These are phyloP conservation scores for Batillaria attramentaria DNA, from an alignment of 1,140 invertebrate genomes.

Conservation along the genomic window DNA sequence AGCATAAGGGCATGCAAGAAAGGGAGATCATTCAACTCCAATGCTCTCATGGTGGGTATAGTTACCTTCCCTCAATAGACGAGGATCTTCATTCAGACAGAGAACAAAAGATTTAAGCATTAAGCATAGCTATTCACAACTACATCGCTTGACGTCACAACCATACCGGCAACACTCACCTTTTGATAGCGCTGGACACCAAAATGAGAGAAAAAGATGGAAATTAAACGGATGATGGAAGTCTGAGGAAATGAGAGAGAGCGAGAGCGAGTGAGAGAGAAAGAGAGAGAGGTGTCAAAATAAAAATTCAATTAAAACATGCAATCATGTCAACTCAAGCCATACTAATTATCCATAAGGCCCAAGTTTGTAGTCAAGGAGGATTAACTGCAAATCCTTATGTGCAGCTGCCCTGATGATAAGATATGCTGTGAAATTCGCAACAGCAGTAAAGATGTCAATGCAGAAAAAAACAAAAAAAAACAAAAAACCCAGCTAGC, in stretches of 20 bases:
- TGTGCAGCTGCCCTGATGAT: too few species aligned
- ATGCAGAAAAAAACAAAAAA: not conserved
- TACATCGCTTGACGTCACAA: slow-evolving; percentile 4
- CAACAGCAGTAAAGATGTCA: not conserved
- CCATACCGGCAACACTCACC: slow-evolving; percentile 19
- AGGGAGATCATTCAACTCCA: not conserved
- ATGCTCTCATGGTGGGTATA: not conserved
- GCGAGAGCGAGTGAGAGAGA: too few species aligned
- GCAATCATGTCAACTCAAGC: not conserved
- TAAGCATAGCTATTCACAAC: slow-evolving; percentile 23
- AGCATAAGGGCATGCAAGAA: not conserved
- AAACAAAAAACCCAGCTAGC: too few species aligned
- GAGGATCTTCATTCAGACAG: slow-evolving; percentile 9
- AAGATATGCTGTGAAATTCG: too few species aligned
- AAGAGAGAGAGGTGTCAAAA: not conserved
- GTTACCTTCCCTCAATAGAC: slow-evolving; percentile 14
- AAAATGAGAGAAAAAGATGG: slow-evolving; percentile 1
- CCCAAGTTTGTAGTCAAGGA: too few species aligned
- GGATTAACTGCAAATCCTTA: too few species aligned
- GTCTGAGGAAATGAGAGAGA: not conserved
- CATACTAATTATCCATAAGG: too few species aligned
- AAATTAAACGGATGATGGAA: slow-evolving; percentile 20
- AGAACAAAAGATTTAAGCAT: slow-evolving; percentile 13
- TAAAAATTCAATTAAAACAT: not conserved
- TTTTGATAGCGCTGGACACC: slow-evolving; percentile 29